Evolutionary conservation across 1,140 invertebrate genomes (phyloP).

Genomic region (Metopolophium dirhodum): DNA sequence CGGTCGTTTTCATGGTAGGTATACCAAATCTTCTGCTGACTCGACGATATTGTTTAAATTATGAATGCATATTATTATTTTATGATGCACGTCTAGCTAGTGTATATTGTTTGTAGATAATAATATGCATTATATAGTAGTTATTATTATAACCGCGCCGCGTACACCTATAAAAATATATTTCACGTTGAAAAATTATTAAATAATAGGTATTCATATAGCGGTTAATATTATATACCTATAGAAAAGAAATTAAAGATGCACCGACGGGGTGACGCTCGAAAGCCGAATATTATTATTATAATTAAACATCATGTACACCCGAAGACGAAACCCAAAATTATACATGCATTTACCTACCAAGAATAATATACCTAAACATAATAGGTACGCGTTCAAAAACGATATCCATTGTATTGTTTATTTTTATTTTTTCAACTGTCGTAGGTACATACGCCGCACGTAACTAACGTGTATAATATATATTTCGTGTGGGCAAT

Average conservation of each 20-base stretch:
- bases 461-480: slow-evolving; percentile 13
- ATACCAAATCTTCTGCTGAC: background rate
- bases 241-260: background rate
- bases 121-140: slow-evolving; percentile 13
- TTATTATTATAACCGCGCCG: background rate
- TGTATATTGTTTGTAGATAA: background rate
- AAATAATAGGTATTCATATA: background rate
- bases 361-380: background rate
- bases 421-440: background rate
- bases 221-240: background rate
- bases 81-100: background rate
- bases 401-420: slow-evolving; percentile 21
- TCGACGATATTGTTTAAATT: background rate
- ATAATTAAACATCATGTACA: slow-evolving; percentile 20
- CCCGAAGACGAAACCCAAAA: background rate
- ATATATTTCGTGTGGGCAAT: slow-evolving; percentile 39
- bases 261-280: background rate
- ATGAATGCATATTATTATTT: background rate
- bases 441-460: background rate
- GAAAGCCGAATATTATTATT: slow-evolving; percentile 21
- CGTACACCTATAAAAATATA: background rate
- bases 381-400: background rate
- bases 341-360: background rate
- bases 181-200: slow-evolving; percentile 18
- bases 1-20: background rate